Evolutionary conservation across 2,888 invertebrate genomes (phyloP).

Genomic region (Stenodema calcarata): DNA sequence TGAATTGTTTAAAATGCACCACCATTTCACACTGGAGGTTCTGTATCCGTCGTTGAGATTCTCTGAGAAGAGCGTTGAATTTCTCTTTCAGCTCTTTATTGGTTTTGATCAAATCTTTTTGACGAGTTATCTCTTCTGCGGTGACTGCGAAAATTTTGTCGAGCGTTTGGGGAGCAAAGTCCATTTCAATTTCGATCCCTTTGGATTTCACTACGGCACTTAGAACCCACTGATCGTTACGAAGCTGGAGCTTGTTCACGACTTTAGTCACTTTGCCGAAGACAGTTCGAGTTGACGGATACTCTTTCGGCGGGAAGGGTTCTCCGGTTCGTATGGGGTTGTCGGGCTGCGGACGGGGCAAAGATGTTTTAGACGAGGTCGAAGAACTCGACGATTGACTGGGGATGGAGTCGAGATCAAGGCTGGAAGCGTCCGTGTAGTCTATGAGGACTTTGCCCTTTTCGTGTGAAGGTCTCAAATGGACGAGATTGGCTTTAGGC

Average conservation of each 20-base stretch:
- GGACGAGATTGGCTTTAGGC: constrained; percentile 18
- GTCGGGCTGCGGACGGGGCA: neutral
- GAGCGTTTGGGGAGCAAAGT: constrained; percentile 51
- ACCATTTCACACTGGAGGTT: constrained; percentile 50
- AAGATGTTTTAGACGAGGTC: neutral
- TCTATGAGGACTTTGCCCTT: constrained; percentile 32
- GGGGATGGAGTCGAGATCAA: neutral
- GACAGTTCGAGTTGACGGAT: constrained; percentile 12
- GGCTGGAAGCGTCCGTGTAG: constrained; percentile 18
- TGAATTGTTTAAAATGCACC: constrained; percentile 48
- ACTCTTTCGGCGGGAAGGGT: constrained; percentile 50
- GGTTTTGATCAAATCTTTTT: constrained; percentile 43
- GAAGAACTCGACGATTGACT: neutral
- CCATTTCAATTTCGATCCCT: constrained; percentile 51
- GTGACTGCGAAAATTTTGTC: constrained; percentile 54
- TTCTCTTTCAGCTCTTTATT: constrained; percentile 52
- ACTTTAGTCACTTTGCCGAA: constrained; percentile 43
- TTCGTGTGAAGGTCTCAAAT: constrained; percentile 23
- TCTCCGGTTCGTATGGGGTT: neutral
- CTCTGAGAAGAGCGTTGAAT: constrained; percentile 51
- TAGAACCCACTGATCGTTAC: constrained; percentile 42
- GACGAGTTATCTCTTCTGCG: constrained; percentile 51
- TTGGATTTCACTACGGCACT: constrained; percentile 41
- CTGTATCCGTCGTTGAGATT: constrained; percentile 42
- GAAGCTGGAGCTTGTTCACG: constrained; percentile 48